Evolutionary conservation across 2,113 vertebrate genomes (phyloP), one percentile per base, ranked within the genome.

Genomic region (Gobiocypris rarus): DNA sequence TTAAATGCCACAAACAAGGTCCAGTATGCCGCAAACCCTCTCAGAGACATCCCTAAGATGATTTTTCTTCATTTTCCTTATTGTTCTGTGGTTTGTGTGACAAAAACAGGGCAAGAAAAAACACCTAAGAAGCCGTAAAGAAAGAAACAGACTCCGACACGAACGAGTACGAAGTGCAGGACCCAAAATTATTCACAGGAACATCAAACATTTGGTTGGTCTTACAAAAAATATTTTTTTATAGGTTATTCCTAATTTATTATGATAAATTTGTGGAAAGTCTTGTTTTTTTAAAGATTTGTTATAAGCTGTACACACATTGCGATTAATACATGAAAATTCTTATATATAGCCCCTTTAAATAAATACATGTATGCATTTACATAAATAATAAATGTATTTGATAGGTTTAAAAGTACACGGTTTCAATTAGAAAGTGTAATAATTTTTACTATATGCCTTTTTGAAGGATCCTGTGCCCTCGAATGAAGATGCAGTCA

Each of bases 41-140:
- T 8, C 15, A 13, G 19, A 22, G 38, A 54, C 31, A 70, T 70
- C 9, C 9, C 41, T 41, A 61, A 19, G 58, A 26, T 4, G 9
- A 28, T 54, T 38, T 4, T 65, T 38, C 17, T 38, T 28, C 22
- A 15, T 73, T 59, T 6, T 4, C 26, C 28, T 67, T 56, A 24
- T 58, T 38, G 22, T 14, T 79, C 19, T 83, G 5, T 84, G 1
- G 84, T 26, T 75, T 81, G 0, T 41, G 15, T 71, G 90, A 74
- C 82, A 92, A 91, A 81, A 9, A 45, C 69, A 82, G 50, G 87
- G 59, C 61, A 92, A 85, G 84, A 95, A 95, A 84, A 96, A 95
- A 82, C 81, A 5, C 13, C 87, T 95, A 24, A 90, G 65, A 83
- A 96, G 91, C 43, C 90, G 88, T 2, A 96, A 94, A 87, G 95